Base-by-base conservation (phyloP, 2,113 vertebrate genomes). In the Sciurus niger region DNA sequence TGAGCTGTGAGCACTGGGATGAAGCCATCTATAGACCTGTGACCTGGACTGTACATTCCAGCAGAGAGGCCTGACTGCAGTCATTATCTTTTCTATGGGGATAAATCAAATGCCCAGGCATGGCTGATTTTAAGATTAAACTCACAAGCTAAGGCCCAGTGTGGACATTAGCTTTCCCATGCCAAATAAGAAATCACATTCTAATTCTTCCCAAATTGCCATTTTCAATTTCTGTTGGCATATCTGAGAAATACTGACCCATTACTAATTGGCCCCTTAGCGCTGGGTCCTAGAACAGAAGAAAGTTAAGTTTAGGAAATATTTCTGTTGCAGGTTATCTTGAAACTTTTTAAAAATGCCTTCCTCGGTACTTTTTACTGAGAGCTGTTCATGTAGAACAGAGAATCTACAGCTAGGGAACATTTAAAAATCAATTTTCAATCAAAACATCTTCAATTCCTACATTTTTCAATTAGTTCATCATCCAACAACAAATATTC, bases 181-280 rank as follows among this genome's bases (percentile, higher is more conserved):
- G 34, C 73, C 88, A 97, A 95, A 91, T 78, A 96, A 94, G 90
- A 96, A 96, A 90, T 80, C 70, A 68, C 58, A 96, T 93, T 94
- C 65, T 93, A 95, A 93, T 95, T 96, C 92, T 86, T 86, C 46
- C 55, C n/a, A 16, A 96, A 96, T 96, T 70, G 53, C 84, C 30
- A 48, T 83, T 88, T 90, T 96, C 22, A 43, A 90, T 90, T 97
- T 95, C 80, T 30, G 6, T 72, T 96, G 86, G 72, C 70, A 92
- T 95, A 83, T 91, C 89, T 97, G 83, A 87, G 67, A 97, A 96
- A 95, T 95, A 88, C 32, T 93, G 88, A 40, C 73, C 88, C 63
- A 65, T 96, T 82, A 88, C 68, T 96, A 96, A 96, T 89, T 97
- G 80, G 77, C 20, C 68, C 84, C 84, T 94, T 83, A 95, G 51